A percentile compares a stretch with the other conserved stretches of the same genome.
Conservation (phyloP, 2,113 vertebrate species). For the Cyprinodon tularosa region DNA sequence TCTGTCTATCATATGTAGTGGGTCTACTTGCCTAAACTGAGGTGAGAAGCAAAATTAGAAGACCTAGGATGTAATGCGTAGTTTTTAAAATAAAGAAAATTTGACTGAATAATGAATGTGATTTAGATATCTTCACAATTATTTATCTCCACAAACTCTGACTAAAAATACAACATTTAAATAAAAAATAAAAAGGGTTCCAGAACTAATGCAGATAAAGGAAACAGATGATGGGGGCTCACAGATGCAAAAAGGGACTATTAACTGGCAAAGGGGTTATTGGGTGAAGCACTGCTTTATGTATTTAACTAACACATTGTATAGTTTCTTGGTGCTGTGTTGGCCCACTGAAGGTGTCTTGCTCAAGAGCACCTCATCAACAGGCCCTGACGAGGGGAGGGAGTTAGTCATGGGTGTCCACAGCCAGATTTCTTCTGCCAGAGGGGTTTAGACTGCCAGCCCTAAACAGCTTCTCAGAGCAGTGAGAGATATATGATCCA, state of each 20-base stretch:
- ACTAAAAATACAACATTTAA: background rate
- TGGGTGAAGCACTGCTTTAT: background rate
- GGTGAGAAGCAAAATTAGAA: background rate
- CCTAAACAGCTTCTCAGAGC: constrained; percentile 42
- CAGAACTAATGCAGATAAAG: background rate
- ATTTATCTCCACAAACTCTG: too few relatives aligned
- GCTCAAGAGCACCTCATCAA: constrained; percentile 46
- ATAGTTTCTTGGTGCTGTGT: background rate
- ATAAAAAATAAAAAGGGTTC: background rate
- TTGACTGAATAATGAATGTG: background rate
- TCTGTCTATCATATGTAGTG: too few relatives aligned
- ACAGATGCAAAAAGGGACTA: too few relatives aligned
- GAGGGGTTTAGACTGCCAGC: constrained; percentile 29
- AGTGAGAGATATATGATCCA: constrained; percentile 56
- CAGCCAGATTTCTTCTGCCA: constrained; percentile 33
- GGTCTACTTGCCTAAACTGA: too few relatives aligned
- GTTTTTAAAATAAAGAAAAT: background rate
- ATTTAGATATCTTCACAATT: too few relatives aligned
- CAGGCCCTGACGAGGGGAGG: constrained; percentile 18
- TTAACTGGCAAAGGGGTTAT: too few relatives aligned
- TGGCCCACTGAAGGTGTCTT: constrained; percentile 10
- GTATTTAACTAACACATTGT: background rate
- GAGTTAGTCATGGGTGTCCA: constrained; percentile 28
- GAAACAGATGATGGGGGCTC: too few relatives aligned
- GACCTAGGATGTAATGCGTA: background rate